Percentiles rank a stretch among this genome's conserved stretches.
Evolutionary conservation across 2,888 invertebrate genomes (phyloP).

Genomic region (Drosophila fulvimacula): DNA sequence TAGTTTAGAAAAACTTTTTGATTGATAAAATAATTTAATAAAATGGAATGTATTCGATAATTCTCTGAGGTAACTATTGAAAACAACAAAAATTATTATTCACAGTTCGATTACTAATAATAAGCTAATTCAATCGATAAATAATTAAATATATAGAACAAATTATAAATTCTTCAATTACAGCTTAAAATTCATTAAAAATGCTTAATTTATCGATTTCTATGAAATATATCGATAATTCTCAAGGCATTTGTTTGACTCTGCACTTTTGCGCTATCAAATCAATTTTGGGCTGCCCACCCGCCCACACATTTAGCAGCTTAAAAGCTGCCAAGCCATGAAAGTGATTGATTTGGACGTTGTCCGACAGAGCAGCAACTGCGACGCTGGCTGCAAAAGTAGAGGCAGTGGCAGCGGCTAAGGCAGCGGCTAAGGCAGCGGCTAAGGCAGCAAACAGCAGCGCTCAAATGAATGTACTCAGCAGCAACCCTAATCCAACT

Average conservation of each 20-base stretch:
- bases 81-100: not conserved
- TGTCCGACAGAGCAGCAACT: constrained; percentile 49
- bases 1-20: too few species aligned
- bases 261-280: not conserved
- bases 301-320: constrained; percentile 41
- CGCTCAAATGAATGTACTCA: constrained; percentile 59
- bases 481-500: constrained; percentile 78
- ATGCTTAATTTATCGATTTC: not conserved
- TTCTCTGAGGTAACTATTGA: not conserved
- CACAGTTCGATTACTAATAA: not conserved
- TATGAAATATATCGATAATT: not conserved
- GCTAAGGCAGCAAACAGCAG: constrained; percentile 25
- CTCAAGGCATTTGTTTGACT: not conserved
- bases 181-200: not conserved
- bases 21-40: too few species aligned
- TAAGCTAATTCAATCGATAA: not conserved
- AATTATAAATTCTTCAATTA: not conserved
- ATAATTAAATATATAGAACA: not conserved
- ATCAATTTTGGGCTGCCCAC: not conserved
- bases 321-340: constrained; percentile 31
- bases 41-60: not conserved
- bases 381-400: constrained; percentile 9
- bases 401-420: not conserved
- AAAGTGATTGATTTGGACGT: constrained; percentile 72
- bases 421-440: not conserved